Evolutionary conservation across 2,888 invertebrate species (phyloP).

Genomic region (Trilocha varians): DNA sequence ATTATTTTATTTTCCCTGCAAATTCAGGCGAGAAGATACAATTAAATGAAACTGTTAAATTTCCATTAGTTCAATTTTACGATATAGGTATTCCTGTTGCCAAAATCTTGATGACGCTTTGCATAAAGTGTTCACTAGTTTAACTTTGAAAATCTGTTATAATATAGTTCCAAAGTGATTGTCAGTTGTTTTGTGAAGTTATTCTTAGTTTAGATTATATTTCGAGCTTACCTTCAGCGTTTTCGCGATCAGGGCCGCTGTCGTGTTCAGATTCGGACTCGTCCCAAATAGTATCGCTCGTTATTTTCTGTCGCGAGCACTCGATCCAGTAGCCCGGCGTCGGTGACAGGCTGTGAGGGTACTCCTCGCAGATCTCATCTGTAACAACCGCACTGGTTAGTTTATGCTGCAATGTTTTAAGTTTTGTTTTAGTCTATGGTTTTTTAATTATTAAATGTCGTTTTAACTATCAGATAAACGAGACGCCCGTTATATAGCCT

Average conservation of each 20-base stretch:
- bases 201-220: not conserved
- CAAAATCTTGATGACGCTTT: too few relatives aligned
- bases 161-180: too few relatives aligned
- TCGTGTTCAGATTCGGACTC: constrained; percentile 89
- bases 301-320: constrained; percentile 92
- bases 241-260: constrained; percentile 68
- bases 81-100: too few relatives aligned
- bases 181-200: too few relatives aligned
- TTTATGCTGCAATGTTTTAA: not conserved
- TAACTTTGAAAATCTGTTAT: too few relatives aligned
- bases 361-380: constrained; percentile 96
- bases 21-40: too few relatives aligned
- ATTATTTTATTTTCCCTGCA: too few relatives aligned
- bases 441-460: not conserved
- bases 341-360: constrained; percentile 91
- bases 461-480: too few relatives aligned
- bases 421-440: not conserved
- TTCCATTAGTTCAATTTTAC: too few relatives aligned
- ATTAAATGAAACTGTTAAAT: too few relatives aligned
- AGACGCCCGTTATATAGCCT: too few relatives aligned
- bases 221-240: constrained; percentile 50
- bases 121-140: too few relatives aligned
- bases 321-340: constrained; percentile 97
- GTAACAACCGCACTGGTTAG: constrained; percentile 21
- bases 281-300: constrained; percentile 89